phyloP scores from a whole-genome alignment of 2,888 invertebrate species.

The Seira musarum region DNA sequence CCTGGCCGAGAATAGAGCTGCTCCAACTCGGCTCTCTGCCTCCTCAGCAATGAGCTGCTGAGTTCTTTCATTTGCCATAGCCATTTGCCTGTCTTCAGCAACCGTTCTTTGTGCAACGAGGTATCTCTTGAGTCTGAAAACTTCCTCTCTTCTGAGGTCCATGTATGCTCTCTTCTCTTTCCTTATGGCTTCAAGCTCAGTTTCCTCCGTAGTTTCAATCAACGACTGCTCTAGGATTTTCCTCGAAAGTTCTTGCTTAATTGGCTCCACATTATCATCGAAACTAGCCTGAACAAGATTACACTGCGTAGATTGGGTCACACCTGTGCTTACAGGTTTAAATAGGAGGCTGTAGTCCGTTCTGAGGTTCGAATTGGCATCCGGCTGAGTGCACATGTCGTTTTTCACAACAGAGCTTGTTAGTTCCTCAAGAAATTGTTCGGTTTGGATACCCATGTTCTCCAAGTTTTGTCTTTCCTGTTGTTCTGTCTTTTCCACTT shows the following conservation, averaged over 20 bases:
- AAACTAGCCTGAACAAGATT: too few species aligned
- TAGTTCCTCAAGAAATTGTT: slow-evolving; percentile 61
- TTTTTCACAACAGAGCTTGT: slow-evolving; percentile 74
- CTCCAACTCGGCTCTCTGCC: slow-evolving; percentile 84
- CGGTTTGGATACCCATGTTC: slow-evolving; percentile 58
- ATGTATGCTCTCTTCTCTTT: slow-evolving; percentile 83
- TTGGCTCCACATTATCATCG: slow-evolving; percentile 90
- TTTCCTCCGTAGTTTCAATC: slow-evolving; percentile 92
- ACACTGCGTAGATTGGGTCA: too few species aligned
- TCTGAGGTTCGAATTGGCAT: too few species aligned
- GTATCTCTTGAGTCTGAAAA: slow-evolving; percentile 85
- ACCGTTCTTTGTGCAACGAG: slow-evolving; percentile 80
- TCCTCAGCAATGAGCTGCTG: slow-evolving; percentile 79
- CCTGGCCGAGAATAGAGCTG: slow-evolving; percentile 86
- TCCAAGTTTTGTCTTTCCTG: slow-evolving; percentile 33
- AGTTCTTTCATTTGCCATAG: slow-evolving; percentile 82
- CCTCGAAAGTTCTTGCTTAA: slow-evolving; percentile 72
- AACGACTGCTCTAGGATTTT: slow-evolving; percentile 91
- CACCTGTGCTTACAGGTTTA: too few species aligned
- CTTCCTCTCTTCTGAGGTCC: slow-evolving; percentile 85
- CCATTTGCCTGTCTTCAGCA: slow-evolving; percentile 69
- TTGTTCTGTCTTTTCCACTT: neutral
- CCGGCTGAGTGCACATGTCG: slow-evolving; percentile 89
- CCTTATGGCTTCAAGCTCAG: slow-evolving; percentile 86
- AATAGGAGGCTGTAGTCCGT: too few species aligned